Percentiles rank a stretch among this genome's conserved stretches.
Evolutionary conservation across 2,113 vertebrate genomes (phyloP).

Genomic region (Arothron firmamentum): DNA sequence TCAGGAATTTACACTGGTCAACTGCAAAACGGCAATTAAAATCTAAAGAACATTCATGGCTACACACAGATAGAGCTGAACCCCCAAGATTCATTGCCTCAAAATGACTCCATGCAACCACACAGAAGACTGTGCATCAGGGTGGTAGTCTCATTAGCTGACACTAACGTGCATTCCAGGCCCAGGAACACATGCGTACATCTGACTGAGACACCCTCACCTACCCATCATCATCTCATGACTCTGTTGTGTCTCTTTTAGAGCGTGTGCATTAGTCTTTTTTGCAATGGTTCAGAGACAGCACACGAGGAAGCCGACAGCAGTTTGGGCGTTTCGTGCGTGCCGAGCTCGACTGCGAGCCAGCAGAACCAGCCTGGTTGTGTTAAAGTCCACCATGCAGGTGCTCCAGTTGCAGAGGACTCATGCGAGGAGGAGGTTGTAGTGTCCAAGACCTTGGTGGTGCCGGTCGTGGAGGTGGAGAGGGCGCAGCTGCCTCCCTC

Average conservation of each 20-base stretch:
- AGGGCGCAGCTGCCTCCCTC: slow-evolving; percentile 40
- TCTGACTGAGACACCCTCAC: background rate
- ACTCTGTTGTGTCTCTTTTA: slow-evolving; percentile 62
- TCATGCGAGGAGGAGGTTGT: slow-evolving; percentile 44
- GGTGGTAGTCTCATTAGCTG: no score
- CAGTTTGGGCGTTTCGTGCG: slow-evolving; percentile 32
- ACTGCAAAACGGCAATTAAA: background rate
- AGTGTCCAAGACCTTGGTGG: slow-evolving; percentile 41
- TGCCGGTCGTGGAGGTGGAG: slow-evolving; percentile 57
- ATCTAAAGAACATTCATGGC: no score
- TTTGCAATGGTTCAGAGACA: slow-evolving; percentile 44
- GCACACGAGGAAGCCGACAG: slow-evolving; percentile 38
- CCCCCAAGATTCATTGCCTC: background rate
- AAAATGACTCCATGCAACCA: no score
- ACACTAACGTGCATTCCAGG: no score
- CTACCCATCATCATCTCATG: slow-evolving; percentile 20
- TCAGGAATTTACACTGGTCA: background rate
- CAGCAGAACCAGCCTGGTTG: slow-evolving; percentile 21
- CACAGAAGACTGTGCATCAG: no score
- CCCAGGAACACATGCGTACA: background rate
- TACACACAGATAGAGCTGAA: no score
- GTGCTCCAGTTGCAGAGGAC: slow-evolving; percentile 32
- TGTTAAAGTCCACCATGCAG: slow-evolving; percentile 6
- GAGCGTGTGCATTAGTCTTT: slow-evolving; percentile 49
- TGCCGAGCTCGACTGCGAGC: slow-evolving; percentile 22